phyloP scores from a whole-genome alignment of 30 jellyfish, hydroid and myxozoan species.

The Hydractinia echinata region DNA sequence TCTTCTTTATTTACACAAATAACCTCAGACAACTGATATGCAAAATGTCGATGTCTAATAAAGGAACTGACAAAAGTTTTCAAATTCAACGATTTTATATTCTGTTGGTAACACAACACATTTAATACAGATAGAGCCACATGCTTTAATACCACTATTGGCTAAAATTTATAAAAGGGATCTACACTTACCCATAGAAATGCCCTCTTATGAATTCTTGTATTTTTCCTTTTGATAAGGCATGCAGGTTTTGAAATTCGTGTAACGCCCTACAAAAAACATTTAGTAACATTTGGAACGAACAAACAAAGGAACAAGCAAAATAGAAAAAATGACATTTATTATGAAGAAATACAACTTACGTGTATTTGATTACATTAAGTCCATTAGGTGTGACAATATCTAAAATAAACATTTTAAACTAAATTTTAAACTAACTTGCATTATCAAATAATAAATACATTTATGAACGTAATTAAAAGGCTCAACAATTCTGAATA shows the following conservation, averaged over 20 bases:
- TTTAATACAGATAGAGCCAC: not conserved
- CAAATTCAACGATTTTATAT: not conserved
- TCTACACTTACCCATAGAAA: constrained; percentile 76
- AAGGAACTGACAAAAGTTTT: not conserved
- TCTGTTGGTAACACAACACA: not conserved
- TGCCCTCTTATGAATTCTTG: constrained; percentile 96
- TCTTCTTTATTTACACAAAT: too few relatives aligned
- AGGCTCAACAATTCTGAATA: not conserved
- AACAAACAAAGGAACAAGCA: not conserved
- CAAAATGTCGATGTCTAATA: too few relatives aligned
- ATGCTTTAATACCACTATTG: too few relatives aligned
- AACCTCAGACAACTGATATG: too few relatives aligned
- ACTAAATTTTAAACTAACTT: not conserved
- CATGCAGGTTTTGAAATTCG: constrained; percentile 90
- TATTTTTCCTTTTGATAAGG: constrained; percentile 69
- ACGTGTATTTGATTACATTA: constrained; percentile 87
- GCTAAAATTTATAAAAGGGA: too few relatives aligned
- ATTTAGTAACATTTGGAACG: not conserved
- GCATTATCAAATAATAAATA: not conserved
- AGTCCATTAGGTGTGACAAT: constrained; percentile 93
- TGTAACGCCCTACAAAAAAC: constrained; percentile 65
- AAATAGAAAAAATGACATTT: not conserved
- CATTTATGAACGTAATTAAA: not conserved
- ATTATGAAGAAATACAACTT: constrained; percentile 18
- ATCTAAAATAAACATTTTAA: constrained; percentile 30